phyloP scores from a whole-genome alignment of 2,113 vertebrate species.

The Physeter macrocephalus region DNA sequence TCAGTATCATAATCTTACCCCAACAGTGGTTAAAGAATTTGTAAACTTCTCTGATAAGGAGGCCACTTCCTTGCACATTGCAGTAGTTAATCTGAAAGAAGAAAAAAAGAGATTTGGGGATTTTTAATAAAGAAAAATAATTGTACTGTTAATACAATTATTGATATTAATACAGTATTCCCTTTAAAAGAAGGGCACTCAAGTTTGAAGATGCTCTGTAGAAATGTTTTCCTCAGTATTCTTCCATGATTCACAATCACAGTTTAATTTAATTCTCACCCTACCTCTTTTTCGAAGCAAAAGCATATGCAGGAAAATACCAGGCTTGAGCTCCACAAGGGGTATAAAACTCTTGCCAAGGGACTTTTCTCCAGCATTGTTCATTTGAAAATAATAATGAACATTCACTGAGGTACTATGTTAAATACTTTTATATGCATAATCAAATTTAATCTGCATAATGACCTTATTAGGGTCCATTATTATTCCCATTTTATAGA shows the following conservation, averaged over 20 bases:
- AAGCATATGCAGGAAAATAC: neutral
- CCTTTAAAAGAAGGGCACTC: neutral
- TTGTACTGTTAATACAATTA: neutral
- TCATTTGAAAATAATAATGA: slow-evolving; percentile 21
- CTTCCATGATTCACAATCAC: neutral
- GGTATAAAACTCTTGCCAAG: neutral
- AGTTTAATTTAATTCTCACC: neutral
- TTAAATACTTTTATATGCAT: neutral
- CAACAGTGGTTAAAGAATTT: slow-evolving; percentile 85
- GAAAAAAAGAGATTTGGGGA: neutral
- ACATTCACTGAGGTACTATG: neutral
- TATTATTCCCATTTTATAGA: neutral
- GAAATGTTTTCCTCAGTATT: neutral
- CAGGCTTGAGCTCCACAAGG: neutral
- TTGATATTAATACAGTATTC: neutral
- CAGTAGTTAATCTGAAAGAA: slow-evolving; percentile 88
- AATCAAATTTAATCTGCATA: neutral
- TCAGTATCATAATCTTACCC: slow-evolving; percentile 83
- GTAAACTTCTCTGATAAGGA: slow-evolving; percentile 91
- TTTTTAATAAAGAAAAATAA: slow-evolving; percentile 5
- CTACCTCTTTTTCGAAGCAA: neutral
- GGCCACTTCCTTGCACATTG: slow-evolving; percentile 96
- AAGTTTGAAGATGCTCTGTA: neutral
- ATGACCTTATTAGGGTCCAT: neutral
- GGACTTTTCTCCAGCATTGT: neutral